Conservation (phyloP, 2,888 invertebrate species). For the Parnassius orleans region DNA sequence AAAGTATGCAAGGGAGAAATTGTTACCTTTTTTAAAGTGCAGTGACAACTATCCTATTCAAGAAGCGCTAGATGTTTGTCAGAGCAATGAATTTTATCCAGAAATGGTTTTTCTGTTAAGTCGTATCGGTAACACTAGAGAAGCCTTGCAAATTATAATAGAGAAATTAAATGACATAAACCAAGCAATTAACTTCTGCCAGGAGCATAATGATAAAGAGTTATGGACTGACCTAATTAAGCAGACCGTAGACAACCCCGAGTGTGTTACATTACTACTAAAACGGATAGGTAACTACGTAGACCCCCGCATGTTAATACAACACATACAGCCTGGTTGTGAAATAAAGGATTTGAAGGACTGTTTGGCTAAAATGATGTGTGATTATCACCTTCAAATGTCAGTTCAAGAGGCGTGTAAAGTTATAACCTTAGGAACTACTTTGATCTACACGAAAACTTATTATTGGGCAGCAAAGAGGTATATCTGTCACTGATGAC, state of each 20-base stretch:
- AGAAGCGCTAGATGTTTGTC: slow-evolving; percentile 94
- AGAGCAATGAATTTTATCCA: slow-evolving; percentile 87
- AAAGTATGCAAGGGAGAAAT: slow-evolving; percentile 90
- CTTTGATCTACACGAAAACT: slow-evolving; percentile 91
- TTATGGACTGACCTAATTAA: slow-evolving; percentile 95
- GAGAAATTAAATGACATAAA: slow-evolving; percentile 92
- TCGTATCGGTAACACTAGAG: slow-evolving; percentile 93
- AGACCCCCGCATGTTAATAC: slow-evolving; percentile 91
- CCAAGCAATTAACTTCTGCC: slow-evolving; percentile 97
- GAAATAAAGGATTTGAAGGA: slow-evolving; percentile 94
- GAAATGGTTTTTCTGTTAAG: slow-evolving; percentile 96
- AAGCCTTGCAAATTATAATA: slow-evolving; percentile 95
- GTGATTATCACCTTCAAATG: slow-evolving; percentile 96
- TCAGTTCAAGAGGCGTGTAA: slow-evolving; percentile 95
- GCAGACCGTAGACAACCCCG: slow-evolving; percentile 93
- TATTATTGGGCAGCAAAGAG: slow-evolving; percentile 88
- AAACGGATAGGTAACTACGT: slow-evolving; percentile 86
- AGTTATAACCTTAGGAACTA: slow-evolving; percentile 93
- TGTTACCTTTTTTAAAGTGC: slow-evolving; percentile 92
- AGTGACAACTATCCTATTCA: slow-evolving; percentile 96
- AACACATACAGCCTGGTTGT: slow-evolving; percentile 91
- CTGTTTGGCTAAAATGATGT: slow-evolving; percentile 96
- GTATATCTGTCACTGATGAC: slow-evolving; percentile 87
- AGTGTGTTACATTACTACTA: slow-evolving; percentile 81
- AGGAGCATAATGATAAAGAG: slow-evolving; percentile 96